These are phyloP conservation scores for Dicranocentrus wangi DNA, from an alignment of 2,888 invertebrate genomes.

Conservation along the genomic window DNA sequence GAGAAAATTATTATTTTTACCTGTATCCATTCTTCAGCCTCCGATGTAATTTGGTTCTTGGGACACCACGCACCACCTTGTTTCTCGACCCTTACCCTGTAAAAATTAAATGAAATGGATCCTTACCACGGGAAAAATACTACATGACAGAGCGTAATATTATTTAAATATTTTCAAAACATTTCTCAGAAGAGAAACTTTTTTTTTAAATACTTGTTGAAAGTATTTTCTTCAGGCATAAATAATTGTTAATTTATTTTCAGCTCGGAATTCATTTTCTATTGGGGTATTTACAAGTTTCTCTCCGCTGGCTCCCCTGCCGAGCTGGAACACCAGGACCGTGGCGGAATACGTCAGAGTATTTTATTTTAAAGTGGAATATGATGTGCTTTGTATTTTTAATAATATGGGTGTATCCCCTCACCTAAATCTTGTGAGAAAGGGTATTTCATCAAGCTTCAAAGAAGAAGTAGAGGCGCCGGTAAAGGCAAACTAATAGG, in stretches of 20 bases:
- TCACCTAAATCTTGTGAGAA: constrained; percentile 50
- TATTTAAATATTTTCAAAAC: constrained; percentile 42
- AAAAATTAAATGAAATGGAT: constrained; percentile 68
- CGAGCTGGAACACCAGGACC: constrained; percentile 36
- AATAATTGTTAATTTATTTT: constrained; percentile 57
- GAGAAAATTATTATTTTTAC: too few relatives aligned
- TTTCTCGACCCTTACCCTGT: constrained; percentile 86
- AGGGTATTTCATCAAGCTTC: constrained; percentile 21
- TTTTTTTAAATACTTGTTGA: constrained; percentile 45
- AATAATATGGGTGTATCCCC: constrained; percentile 53
- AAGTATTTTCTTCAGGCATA: constrained; percentile 32
- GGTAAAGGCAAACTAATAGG: too few relatives aligned
- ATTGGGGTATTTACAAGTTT: constrained; percentile 50
- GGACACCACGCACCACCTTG: constrained; percentile 97
- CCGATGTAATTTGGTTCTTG: constrained; percentile 84
- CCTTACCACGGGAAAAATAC: constrained; percentile 9
- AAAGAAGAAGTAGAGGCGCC: constrained; percentile 39
- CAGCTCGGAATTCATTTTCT: too few relatives aligned
- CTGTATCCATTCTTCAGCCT: constrained; percentile 83
- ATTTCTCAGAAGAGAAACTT: constrained; percentile 31
- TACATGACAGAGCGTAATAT: too few relatives aligned
- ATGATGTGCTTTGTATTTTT: constrained; percentile 41
- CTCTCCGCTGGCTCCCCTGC: constrained; percentile 31
- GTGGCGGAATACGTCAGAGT: constrained; percentile 40
- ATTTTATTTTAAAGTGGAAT: constrained; percentile 32